phyloP scores from a whole-genome alignment of 2,797 vertebrate genomes.

The Aulostomus chinensis region DNA sequence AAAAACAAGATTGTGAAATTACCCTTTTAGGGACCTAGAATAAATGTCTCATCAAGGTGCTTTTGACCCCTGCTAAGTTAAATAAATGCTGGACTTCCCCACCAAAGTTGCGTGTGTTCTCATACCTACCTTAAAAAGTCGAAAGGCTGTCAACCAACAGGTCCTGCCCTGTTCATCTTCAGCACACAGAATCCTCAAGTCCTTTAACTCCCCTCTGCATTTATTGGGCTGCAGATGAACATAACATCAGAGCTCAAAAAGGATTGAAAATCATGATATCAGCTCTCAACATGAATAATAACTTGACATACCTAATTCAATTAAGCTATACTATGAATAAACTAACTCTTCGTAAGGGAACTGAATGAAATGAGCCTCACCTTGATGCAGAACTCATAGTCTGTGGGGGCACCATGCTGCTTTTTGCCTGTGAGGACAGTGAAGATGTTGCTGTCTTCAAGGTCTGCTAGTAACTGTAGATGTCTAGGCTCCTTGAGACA shows the following conservation, averaged over 20 bases:
- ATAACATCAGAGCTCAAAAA: neutral
- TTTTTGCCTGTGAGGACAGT: slow-evolving; percentile 89
- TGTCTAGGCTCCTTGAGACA: slow-evolving; percentile 95
- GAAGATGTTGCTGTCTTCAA: slow-evolving; percentile 94
- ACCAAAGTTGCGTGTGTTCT: too few relatives aligned
- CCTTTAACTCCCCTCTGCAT: slow-evolving; percentile 88
- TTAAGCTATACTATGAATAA: too few relatives aligned
- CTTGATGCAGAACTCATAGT: slow-evolving; percentile 96
- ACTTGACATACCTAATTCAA: too few relatives aligned
- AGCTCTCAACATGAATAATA: too few relatives aligned
- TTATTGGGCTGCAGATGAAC: slow-evolving; percentile 86
- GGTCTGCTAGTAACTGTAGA: slow-evolving; percentile 92
- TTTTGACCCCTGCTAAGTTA: too few relatives aligned
- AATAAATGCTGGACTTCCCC: too few relatives aligned
- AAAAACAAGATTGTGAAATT: too few relatives aligned
- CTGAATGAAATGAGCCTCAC: too few relatives aligned
- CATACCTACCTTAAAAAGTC: slow-evolving; percentile 98
- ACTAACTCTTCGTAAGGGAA: too few relatives aligned
- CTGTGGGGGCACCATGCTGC: slow-evolving; percentile 90
- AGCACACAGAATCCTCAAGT: slow-evolving; percentile 92
- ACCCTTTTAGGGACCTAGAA: too few relatives aligned
- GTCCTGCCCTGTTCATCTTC: slow-evolving; percentile 93
- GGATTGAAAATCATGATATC: too few relatives aligned
- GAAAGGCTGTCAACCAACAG: slow-evolving; percentile 96
- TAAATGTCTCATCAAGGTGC: too few relatives aligned